Conservation (phyloP, 2,797 vertebrate genomes). For the Microhierax caerulescens region DNA sequence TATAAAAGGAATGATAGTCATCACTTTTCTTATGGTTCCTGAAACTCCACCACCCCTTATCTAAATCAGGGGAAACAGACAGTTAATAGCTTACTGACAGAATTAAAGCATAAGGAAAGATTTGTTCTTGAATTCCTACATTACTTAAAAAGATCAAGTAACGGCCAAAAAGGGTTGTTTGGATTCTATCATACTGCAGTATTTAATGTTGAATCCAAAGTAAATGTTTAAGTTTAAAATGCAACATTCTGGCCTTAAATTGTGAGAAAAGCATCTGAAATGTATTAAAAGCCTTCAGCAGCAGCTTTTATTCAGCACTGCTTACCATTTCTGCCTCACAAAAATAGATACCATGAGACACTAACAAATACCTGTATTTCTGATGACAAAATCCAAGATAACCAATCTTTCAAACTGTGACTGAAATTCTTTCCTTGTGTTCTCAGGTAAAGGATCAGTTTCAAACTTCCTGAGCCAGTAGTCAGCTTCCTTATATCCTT, state of each 20-base stretch:
- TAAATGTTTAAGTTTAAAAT: neutral
- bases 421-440: conserved; percentile 96
- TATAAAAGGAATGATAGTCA: neutral
- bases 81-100: neutral
- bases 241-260: neutral
- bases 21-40: neutral
- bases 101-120: neutral
- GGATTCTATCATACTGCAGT: neutral
- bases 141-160: neutral
- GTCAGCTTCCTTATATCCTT: conserved; percentile 94
- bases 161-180: neutral
- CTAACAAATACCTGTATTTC: conserved; percentile 89
- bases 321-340: neutral
- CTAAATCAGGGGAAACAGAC: neutral
- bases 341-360: neutral
- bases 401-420: conserved; percentile 95
- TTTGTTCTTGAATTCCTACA: neutral
- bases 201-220: neutral
- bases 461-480: conserved; percentile 96
- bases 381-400: conserved; percentile 93
- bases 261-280: neutral
- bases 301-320: neutral
- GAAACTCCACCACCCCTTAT: neutral
- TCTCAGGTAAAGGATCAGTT: conserved; percentile 93
- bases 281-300: neutral